Evolutionary conservation across 2,888 invertebrate species (phyloP), one percentile per base, ranked within the genome.

Genomic region (Sphaerophoria taeniata): DNA sequence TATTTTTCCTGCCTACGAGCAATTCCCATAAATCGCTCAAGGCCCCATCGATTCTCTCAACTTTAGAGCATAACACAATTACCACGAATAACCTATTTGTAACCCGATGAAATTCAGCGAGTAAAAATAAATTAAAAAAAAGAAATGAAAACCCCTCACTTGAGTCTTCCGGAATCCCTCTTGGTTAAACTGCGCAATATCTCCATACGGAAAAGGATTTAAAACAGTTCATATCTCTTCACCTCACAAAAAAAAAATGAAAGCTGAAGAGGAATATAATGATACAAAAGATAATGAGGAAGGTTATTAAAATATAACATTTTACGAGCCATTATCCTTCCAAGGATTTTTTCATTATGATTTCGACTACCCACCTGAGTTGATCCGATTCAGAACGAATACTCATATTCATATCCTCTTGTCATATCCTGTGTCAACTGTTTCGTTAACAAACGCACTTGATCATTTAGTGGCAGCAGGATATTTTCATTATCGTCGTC

Each of bases 381-480:
- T 92, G 90, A 85, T 90, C 90, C 88, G 92, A 88, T 88, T 92
- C 92, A 81, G 86, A 89, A 87, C 90, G 90, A 88, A 92, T 89
- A 89, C 89, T 90, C 89, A 88, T 88, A 89, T 91, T 91, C 75
- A 88, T 89, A 86, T 80, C 87, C n/a, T n/a, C n/a, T n/a, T n/a
- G n/a, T n/a, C n/a, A n/a, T n/a, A n/a, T n/a, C n/a, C n/a, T n/a
- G n/a, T n/a, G n/a, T n/a, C n/a, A n/a, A 88, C 89, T 92, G 92
- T 87, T 92, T 92, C 77, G 90, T 89, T 87, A 92, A 87, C 74
- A 92, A 87, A 67, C 90, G 90, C 80, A 92, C 92, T 89, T 92
- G 92, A 88, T 92, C 91, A 81, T 89, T 88, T 33, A 91, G 75
- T 53, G 89, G 88, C 75, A 90, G 78, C 36, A 87, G 86, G 71